Percentiles rank a stretch among this genome's conserved stretches.
Conservation (phyloP, 2,797 vertebrate species). For the Poeciliopsis paucimaculata region DNA sequence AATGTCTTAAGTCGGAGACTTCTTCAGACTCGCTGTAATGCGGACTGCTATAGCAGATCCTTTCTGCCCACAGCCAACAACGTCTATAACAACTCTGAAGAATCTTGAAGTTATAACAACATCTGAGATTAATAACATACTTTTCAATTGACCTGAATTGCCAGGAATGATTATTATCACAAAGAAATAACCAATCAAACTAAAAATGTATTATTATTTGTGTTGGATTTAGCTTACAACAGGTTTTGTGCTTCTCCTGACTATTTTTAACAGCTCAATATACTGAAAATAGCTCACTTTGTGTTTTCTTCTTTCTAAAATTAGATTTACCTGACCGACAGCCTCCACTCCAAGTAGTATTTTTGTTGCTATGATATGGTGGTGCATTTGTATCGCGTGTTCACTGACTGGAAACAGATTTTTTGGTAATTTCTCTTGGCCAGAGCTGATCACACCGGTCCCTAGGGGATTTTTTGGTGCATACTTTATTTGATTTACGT, state of each 20-base stretch:
- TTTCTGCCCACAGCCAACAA: neutral
- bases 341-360: neutral
- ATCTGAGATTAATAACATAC: neutral
- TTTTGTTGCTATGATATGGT: neutral
- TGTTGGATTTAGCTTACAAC: neutral
- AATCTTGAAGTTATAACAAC: neutral
- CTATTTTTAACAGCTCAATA: neutral
- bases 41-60: neutral
- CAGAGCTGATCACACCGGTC: neutral
- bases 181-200: neutral
- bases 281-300: constrained; percentile 1
- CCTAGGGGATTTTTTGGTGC: neutral
- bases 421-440: neutral
- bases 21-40: too few species aligned
- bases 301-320: neutral
- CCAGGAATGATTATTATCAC: neutral
- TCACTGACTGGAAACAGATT: neutral
- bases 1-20: neutral
- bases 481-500: neutral
- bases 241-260: neutral
- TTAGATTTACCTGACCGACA: neutral
- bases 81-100: neutral
- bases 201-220: neutral
- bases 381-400: neutral
- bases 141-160: neutral